These are phyloP conservation scores for Oreohelix idahoensis DNA, from an alignment of 1,140 invertebrate species.

Conservation along the genomic window DNA sequence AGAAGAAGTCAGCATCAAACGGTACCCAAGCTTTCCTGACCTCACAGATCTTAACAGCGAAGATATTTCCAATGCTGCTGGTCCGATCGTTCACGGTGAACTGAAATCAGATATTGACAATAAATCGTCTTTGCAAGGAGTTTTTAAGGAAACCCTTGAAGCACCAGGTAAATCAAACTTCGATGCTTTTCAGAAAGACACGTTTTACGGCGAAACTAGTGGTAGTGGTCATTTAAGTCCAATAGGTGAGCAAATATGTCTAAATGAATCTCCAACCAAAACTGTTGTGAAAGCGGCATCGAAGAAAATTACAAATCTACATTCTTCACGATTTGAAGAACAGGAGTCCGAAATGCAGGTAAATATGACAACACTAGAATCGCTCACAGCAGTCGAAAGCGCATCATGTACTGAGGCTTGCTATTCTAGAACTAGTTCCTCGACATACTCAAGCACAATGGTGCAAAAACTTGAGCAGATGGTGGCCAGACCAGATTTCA, in stretches of 20 bases:
- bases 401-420: neutral
- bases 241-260: too few relatives aligned
- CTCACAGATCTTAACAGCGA: constrained; percentile 16
- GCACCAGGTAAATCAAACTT: neutral
- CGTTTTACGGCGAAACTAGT: too few relatives aligned
- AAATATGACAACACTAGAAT: neutral
- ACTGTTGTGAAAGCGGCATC: too few relatives aligned
- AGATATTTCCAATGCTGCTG: neutral
- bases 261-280: too few relatives aligned
- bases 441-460: neutral
- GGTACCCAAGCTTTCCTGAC: constrained; percentile 27
- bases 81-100: neutral
- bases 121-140: neutral
- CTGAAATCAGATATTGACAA: neutral
- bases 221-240: too few relatives aligned
- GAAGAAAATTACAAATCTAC: too few relatives aligned
- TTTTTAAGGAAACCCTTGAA: neutral
- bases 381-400: neutral
- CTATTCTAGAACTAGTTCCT: too few relatives aligned
- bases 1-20: constrained; percentile 24
- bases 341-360: neutral
- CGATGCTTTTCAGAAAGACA: neutral
- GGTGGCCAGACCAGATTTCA: neutral
- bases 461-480: neutral
- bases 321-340: neutral